Evolutionary conservation across 2,113 vertebrate species (phyloP).

Genomic region (Cryptoleucopteryx plumbea): DNA sequence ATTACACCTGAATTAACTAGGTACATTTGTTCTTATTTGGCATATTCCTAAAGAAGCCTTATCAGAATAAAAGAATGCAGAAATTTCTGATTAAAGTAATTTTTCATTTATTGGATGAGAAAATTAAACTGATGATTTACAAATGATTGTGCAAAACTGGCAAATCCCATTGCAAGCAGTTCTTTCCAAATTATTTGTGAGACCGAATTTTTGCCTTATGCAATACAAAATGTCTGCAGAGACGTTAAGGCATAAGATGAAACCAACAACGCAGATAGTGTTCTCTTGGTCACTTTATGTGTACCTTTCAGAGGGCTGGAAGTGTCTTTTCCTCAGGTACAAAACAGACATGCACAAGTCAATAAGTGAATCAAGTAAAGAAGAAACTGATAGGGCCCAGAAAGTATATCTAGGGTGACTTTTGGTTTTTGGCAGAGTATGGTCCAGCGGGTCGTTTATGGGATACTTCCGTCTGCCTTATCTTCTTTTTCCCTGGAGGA

Average conservation of each 20-base stretch:
- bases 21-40: neutral
- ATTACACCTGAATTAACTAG: neutral
- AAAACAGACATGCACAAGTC: neutral
- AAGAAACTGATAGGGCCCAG: neutral
- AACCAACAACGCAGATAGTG: neutral
- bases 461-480: neutral
- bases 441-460: neutral
- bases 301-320: neutral
- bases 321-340: neutral
- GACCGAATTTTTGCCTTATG: neutral
- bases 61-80: neutral
- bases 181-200: neutral
- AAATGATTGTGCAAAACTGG: neutral
- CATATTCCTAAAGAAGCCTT: neutral
- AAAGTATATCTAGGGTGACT: neutral
- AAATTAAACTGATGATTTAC: neutral
- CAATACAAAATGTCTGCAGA: neutral
- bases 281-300: neutral
- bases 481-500: neutral
- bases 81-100: neutral
- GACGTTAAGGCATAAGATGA: rapidly evolving
- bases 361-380: neutral
- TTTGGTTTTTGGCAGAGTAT: neutral
- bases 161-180: neutral
- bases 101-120: neutral